Evolutionary conservation across 2,797 vertebrate species (phyloP).

Genomic region (Sebastes ruberrimus): DNA sequence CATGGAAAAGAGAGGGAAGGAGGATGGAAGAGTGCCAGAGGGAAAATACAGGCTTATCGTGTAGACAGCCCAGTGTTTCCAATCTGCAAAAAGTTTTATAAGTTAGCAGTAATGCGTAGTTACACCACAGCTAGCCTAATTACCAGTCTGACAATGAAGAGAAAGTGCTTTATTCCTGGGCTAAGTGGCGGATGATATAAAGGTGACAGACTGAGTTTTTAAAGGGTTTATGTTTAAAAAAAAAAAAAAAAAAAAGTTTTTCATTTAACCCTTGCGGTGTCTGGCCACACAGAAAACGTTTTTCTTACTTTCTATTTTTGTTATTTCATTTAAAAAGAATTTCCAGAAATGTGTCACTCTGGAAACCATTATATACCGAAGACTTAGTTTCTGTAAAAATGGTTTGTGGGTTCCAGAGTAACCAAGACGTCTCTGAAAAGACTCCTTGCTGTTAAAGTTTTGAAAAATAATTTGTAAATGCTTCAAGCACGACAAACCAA

Average conservation of each 20-base stretch:
- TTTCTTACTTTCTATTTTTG: not conserved
- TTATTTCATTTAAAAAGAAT: not conserved
- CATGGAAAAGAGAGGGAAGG: slow-evolving; percentile 48
- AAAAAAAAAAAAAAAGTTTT: not conserved
- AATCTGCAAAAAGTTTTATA: slow-evolving; percentile 57
- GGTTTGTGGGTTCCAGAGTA: too few species aligned
- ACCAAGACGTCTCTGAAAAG: too few species aligned
- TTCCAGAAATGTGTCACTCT: not conserved
- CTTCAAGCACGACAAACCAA: too few species aligned
- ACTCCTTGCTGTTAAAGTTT: too few species aligned
- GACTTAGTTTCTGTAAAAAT: not conserved
- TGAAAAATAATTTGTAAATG: too few species aligned
- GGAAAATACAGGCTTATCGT: slow-evolving; percentile 65
- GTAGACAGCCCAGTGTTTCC: slow-evolving; percentile 61
- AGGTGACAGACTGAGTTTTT: slow-evolving; percentile 8
- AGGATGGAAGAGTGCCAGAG: slow-evolving; percentile 53
- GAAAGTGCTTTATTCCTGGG: slow-evolving; percentile 42
- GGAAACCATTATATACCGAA: not conserved
- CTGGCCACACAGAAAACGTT: not conserved
- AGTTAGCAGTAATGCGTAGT: slow-evolving; percentile 64
- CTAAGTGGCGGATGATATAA: slow-evolving; percentile 27
- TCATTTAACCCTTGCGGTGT: not conserved
- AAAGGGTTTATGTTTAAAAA: not conserved
- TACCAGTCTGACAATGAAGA: slow-evolving; percentile 54
- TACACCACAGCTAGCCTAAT: slow-evolving; percentile 55